Evolutionary conservation across 2,888 invertebrate genomes (phyloP).

Genomic region (Drosophila hamatofila): DNA sequence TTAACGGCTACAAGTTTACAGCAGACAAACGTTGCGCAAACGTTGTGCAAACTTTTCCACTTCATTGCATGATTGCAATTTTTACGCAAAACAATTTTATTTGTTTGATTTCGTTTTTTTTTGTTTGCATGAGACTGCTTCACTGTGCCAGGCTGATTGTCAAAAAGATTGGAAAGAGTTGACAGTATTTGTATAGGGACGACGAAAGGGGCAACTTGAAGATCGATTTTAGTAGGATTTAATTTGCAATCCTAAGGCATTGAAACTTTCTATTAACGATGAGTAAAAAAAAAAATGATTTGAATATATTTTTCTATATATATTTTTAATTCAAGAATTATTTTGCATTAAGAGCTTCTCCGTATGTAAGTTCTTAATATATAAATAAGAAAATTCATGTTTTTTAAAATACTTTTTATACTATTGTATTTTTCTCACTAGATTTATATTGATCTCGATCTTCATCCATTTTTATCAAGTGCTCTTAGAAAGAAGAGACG

Average conservation of each 20-base stretch:
- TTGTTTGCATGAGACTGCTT: slow-evolving; percentile 38
- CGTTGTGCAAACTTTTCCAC: slow-evolving; percentile 78
- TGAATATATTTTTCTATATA: too few relatives aligned
- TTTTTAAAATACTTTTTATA: too few relatives aligned
- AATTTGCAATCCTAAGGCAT: neutral
- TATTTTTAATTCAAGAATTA: too few relatives aligned
- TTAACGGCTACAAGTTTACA: slow-evolving; percentile 51
- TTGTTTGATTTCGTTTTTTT: slow-evolving; percentile 63
- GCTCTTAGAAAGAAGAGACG: too few relatives aligned
- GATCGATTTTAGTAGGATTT: neutral
- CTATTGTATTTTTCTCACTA: too few relatives aligned
- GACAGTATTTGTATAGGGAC: neutral
- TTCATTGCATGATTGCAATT: slow-evolving; percentile 79
- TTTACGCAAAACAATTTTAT: slow-evolving; percentile 79
- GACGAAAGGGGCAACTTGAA: slow-evolving; percentile 4
- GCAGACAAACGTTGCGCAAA: slow-evolving; percentile 62
- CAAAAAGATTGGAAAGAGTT: slow-evolving; percentile 34
- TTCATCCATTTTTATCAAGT: too few relatives aligned
- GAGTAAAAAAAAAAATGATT: too few relatives aligned
- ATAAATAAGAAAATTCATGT: too few relatives aligned
- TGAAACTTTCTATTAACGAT: too few relatives aligned
- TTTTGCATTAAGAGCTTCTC: too few relatives aligned
- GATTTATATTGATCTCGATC: too few relatives aligned
- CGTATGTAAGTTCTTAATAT: too few relatives aligned
- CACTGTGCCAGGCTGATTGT: slow-evolving; percentile 38